Conservation (phyloP, 2,113 vertebrate genomes). For the Silurus asotus region DNA sequence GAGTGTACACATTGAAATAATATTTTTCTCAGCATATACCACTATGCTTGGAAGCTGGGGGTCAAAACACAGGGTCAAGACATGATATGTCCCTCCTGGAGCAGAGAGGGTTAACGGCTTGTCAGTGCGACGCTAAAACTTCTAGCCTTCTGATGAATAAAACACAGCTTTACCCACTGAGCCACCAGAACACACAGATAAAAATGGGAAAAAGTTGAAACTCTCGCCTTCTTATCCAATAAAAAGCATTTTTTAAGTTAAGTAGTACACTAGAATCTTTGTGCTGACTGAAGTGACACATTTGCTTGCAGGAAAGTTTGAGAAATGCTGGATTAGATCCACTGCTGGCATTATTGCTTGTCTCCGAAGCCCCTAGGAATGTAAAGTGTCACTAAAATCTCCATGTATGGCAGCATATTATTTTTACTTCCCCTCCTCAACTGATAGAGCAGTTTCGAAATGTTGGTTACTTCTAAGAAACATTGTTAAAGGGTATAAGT, state of each 20-base stretch:
- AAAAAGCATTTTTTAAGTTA: neutral
- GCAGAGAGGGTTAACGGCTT: no score
- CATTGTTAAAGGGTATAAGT: neutral
- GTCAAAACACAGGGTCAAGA: no score
- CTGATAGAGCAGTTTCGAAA: neutral
- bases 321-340: constrained; percentile 46
- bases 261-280: neutral
- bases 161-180: no score
- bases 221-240: neutral
- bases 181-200: no score
- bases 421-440: neutral
- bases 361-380: constrained; percentile 57
- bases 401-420: constrained; percentile 32
- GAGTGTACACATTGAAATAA: no score
- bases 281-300: neutral
- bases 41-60: no score
- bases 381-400: constrained; percentile 52
- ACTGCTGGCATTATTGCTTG: constrained; percentile 54
- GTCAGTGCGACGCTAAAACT: no score
- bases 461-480: neutral
- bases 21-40: no score
- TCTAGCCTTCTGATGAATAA: no score
- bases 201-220: neutral
- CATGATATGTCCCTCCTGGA: no score
- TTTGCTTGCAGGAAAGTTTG: constrained; percentile 1